Base-by-base conservation (phyloP, 53 echinoderm and acorn worm species). In the Crossaster papposus region DNA sequence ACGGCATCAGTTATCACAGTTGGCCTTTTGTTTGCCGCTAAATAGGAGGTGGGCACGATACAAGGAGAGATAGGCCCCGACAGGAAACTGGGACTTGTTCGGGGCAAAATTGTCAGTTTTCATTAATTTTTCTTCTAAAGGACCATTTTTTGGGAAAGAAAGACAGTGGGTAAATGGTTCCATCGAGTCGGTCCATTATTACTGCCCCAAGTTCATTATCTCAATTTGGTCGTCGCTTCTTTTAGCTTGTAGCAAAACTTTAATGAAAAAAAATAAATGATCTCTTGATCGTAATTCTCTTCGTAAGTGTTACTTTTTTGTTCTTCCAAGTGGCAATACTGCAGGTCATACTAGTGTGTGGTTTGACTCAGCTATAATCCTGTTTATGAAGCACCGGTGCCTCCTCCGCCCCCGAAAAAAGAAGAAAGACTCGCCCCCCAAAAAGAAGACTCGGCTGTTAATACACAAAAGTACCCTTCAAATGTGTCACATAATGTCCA, bases 41-140 rank as follows among this genome's bases (percentile, higher is more conserved):
- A 87, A 76, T 76, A 87, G 87, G 77, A 87, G 87, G 87, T 55
- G 87, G 80, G 87, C 58, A 62, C 77, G 87, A 87, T 87, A 87
- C 87, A 87, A 32, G 58, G 76, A 22, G 36, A 75, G 87, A 87
- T 87, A 87, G 87, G 36, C 75, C 38, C 35, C 30, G 58, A 30
- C 87, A 87, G 87, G 87, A 87, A 87, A 76, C 36, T 30, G 8
- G 62, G 36, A 8, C 77, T 77, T 29, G 87, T 76, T 87, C 51
- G 9, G 29, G 64, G 87, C 71, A 58, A 62, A 87, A 75, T 87
- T 77, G 87, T 77, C 87, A 87, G 87, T 77, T 77, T 87, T 84
- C 52, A 84, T 84, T 84, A 84, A 84, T 54, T 84, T 83, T 84
- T 51, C 24, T 64, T n/a, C n/a, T 35, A 64, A 30, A 12, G 68